Percentiles rank a stretch among this genome's conserved stretches.
Evolutionary conservation across 2,888 invertebrate genomes (phyloP).

Genomic region (Drosophila setosimentum): DNA sequence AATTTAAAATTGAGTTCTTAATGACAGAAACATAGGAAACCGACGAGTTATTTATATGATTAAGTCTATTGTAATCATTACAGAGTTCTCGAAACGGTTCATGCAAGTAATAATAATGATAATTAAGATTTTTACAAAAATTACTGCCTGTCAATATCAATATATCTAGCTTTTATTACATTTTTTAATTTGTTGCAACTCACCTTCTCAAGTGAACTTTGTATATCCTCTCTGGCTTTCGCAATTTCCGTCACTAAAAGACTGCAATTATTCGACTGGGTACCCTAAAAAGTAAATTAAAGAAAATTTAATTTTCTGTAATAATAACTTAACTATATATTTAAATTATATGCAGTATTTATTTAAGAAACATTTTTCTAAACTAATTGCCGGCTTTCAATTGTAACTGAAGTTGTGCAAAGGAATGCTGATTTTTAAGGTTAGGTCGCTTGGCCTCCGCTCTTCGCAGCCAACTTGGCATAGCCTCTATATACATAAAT

Average conservation of each 20-base stretch:
- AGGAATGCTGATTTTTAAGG: conserved; percentile 6
- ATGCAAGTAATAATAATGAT: background rate
- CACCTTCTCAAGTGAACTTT: conserved; percentile 90
- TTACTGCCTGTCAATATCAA: background rate
- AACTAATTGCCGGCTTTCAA: conserved; percentile 1
- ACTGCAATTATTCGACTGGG: conserved; percentile 83
- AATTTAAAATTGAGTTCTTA: background rate
- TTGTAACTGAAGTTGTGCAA: background rate
- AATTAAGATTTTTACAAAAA: background rate
- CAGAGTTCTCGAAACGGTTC: background rate
- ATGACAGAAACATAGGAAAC: background rate
- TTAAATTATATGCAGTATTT: background rate
- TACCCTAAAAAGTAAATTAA: conserved; percentile 69
- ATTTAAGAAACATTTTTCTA: background rate
- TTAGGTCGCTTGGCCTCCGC: conserved; percentile 1
- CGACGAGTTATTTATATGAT: background rate
- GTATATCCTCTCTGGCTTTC: conserved; percentile 94
- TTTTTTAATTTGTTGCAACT: conserved; percentile 73
- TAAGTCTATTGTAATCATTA: background rate
- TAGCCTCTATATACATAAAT: background rate
- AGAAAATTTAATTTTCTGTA: conserved; percentile 1
- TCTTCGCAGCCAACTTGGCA: background rate
- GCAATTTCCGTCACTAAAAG: conserved; percentile 94
- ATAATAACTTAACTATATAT: background rate
- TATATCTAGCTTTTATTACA: background rate